Evolutionary conservation across 2,113 vertebrate species (phyloP).

Genomic region (Oenanthe oenanthe): DNA sequence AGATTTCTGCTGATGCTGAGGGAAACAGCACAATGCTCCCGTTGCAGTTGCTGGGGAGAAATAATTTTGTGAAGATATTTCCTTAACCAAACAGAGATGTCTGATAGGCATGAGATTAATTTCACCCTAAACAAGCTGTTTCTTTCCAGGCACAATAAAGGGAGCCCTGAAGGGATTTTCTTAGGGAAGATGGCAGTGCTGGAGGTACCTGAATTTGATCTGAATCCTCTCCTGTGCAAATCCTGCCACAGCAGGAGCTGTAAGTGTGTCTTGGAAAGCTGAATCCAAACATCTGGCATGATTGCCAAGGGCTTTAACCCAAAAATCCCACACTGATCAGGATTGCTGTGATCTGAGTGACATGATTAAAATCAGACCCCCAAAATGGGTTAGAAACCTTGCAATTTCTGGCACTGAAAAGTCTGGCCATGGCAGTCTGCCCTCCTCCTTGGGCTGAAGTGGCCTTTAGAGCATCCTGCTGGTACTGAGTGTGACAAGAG

Average conservation of each 20-base stretch:
- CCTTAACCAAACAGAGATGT: background rate
- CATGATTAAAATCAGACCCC: background rate
- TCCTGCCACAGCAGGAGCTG: background rate
- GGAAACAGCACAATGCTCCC: background rate
- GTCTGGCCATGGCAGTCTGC: too few relatives aligned
- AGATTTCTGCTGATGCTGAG: background rate
- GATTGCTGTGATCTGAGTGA: background rate
- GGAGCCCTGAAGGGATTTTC: background rate
- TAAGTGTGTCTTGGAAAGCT: background rate
- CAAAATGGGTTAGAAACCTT: background rate
- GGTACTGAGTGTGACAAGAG: background rate
- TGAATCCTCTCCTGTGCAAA: background rate
- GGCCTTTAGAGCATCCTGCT: background rate
- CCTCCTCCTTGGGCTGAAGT: background rate
- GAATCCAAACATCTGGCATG: background rate
- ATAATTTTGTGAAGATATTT: background rate
- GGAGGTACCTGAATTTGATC: background rate
- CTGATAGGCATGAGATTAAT: background rate
- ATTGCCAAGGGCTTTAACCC: background rate
- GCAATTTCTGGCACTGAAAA: background rate
- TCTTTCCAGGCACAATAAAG: background rate
- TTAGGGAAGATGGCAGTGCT: background rate
- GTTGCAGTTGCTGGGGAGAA: background rate
- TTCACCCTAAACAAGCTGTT: background rate
- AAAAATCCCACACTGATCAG: background rate